These are phyloP conservation scores for Alauda arvensis DNA, from an alignment of 2,797 vertebrate species.

Conservation along the genomic window DNA sequence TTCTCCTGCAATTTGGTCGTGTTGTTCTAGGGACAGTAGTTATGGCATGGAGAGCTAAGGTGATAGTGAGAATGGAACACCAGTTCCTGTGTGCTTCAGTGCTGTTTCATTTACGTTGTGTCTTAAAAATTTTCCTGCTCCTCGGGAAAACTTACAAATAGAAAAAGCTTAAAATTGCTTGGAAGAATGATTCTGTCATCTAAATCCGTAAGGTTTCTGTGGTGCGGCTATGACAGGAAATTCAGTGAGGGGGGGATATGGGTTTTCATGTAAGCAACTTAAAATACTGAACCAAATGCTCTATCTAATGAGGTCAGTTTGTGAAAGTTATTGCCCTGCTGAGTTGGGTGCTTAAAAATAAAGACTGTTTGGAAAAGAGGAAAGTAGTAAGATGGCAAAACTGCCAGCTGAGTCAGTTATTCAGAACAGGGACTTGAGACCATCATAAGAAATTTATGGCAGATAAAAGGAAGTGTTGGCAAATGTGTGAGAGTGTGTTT, in stretches of 20 bases:
- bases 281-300: neutral
- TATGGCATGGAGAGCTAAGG: neutral
- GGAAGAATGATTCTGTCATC: neutral
- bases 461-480: neutral
- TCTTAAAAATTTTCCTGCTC: neutral
- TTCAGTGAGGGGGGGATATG: neutral
- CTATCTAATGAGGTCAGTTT: neutral
- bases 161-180: neutral
- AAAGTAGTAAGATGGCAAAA: neutral
- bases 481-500: neutral
- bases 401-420: neutral
- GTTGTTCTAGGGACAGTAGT: neutral
- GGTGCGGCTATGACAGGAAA: neutral
- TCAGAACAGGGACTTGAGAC: neutral
- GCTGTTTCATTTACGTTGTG: accelerated
- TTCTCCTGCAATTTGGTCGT: accelerated
- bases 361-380: neutral
- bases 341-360: neutral
- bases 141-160: neutral
- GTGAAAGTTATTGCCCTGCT: neutral
- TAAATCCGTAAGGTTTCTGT: neutral
- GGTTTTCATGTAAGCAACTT: neutral
- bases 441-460: neutral
- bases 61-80: neutral
- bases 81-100: neutral